phyloP scores from a whole-genome alignment of 2,888 invertebrate genomes.

The Clistopyga incitator region DNA sequence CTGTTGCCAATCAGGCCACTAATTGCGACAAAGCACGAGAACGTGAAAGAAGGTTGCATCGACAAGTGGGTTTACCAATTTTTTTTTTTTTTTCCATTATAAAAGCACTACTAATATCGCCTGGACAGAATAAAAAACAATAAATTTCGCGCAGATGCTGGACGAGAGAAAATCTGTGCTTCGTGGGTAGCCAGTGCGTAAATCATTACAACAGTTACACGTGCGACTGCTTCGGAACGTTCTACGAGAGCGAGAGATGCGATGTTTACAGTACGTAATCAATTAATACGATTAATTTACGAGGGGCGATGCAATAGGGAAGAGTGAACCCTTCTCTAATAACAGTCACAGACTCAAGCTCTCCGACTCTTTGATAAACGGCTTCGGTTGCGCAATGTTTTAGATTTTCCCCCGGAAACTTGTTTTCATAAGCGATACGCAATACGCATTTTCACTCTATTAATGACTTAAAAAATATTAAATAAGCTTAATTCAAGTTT shows the following conservation, averaged over 20 bases:
- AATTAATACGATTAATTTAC: conserved; percentile 54
- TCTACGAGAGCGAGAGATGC: conserved; percentile 96
- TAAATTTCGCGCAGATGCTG: conserved; percentile 86
- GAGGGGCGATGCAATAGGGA: conserved; percentile 6
- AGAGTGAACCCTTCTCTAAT: conserved; percentile 2
- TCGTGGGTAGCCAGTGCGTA: conserved; percentile 94
- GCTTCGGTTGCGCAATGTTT: neutral
- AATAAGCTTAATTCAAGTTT: too few relatives aligned
- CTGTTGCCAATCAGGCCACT: conserved; percentile 92
- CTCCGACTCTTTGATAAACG: neutral
- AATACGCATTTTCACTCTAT: neutral
- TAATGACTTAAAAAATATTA: neutral
- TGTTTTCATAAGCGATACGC: neutral
- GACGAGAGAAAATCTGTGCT: conserved; percentile 93
- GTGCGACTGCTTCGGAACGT: conserved; percentile 97
- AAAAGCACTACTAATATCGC: neutral
- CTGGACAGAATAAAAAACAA: neutral
- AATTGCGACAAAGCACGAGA: conserved; percentile 95
- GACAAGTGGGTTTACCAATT: conserved; percentile 86
- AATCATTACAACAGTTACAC: conserved; percentile 95
- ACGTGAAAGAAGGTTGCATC: conserved; percentile 95
- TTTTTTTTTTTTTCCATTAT: too few relatives aligned
- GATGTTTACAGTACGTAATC: conserved; percentile 93
- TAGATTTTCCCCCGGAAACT: neutral
- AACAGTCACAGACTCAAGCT: neutral